These are phyloP conservation scores for Empis stercorea DNA, from an alignment of 2,888 invertebrate genomes.

Conservation along the genomic window DNA sequence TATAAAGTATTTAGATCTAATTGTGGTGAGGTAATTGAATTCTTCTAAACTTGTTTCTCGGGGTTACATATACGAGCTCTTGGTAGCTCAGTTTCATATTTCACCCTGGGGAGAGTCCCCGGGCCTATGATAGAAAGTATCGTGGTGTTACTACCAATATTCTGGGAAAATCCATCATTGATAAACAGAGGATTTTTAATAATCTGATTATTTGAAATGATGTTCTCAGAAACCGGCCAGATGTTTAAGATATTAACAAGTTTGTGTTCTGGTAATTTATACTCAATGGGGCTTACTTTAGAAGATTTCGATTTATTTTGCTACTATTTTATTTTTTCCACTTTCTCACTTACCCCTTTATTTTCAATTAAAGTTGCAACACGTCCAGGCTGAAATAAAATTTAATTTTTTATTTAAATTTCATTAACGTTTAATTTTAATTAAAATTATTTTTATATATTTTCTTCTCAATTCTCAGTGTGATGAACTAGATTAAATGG, in stretches of 20 bases:
- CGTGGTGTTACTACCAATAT: conserved; percentile 33
- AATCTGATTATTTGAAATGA: conserved; percentile 22
- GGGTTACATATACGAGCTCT: conserved; percentile 35
- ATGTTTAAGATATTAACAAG: conserved; percentile 29
- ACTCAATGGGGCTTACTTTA: conserved; percentile 31
- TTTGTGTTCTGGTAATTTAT: neutral
- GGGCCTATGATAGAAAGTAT: conserved; percentile 37
- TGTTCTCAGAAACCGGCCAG: conserved; percentile 35
- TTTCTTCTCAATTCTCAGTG: too few species aligned
- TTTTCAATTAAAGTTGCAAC: conserved; percentile 77
- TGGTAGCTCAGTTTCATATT: conserved; percentile 24
- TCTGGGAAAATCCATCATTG: conserved; percentile 28
- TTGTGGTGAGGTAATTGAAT: conserved; percentile 12
- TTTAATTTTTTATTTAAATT: too few species aligned
- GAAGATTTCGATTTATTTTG: conserved; percentile 18
- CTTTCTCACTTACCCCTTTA: conserved; percentile 50
- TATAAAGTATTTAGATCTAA: neutral
- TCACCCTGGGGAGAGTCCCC: conserved; percentile 37
- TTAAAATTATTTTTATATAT: too few species aligned
- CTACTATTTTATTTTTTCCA: conserved; percentile 1
- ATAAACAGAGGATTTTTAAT: conserved; percentile 23
- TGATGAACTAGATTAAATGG: too few species aligned
- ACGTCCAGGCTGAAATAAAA: conserved; percentile 68
- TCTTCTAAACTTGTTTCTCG: conserved; percentile 34
- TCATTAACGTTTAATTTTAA: too few species aligned